Conservation (phyloP, 2,797 vertebrate genomes). For the Acropternis orthonyx region DNA sequence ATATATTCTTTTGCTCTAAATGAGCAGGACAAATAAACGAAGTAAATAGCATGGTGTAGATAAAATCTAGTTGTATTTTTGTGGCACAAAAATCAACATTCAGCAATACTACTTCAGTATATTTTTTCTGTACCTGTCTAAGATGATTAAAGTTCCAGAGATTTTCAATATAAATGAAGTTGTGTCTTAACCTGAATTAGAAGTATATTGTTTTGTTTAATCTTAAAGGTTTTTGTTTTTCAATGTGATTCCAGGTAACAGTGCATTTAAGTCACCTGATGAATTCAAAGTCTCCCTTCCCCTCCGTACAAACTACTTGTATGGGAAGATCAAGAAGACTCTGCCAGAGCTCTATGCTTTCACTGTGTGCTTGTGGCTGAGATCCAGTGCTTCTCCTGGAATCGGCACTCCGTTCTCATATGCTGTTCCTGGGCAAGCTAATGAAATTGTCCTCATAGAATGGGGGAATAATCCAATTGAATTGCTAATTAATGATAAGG, state of each 20-base stretch:
- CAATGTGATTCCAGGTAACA: slow-evolving; percentile 80
- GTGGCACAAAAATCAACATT: background rate
- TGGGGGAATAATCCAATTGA: slow-evolving; percentile 99
- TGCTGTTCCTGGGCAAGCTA: slow-evolving; percentile 92
- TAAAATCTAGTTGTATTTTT: background rate
- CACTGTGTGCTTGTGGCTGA: slow-evolving; percentile 97
- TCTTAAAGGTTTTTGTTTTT: background rate
- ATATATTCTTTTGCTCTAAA: background rate
- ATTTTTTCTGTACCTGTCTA: background rate
- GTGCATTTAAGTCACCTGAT: slow-evolving; percentile 93
- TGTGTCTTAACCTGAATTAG: background rate
- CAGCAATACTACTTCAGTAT: background rate
- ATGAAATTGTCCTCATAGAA: slow-evolving; percentile 97
- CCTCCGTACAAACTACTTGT: slow-evolving; percentile 95
- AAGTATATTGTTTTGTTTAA: background rate
- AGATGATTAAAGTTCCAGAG: background rate
- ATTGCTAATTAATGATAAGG: slow-evolving; percentile 96
- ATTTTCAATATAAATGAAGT: background rate
- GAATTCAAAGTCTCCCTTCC: slow-evolving; percentile 95
- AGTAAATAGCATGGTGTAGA: background rate
- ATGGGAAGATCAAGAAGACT: slow-evolving; percentile 94
- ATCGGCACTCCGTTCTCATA: slow-evolving; percentile 98
- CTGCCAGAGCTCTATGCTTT: slow-evolving; percentile 96
- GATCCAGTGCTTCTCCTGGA: slow-evolving; percentile 90
- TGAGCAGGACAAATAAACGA: background rate